Conservation (phyloP, 2,888 invertebrate species). For the Caenorhabditis auriculariae region DNA sequence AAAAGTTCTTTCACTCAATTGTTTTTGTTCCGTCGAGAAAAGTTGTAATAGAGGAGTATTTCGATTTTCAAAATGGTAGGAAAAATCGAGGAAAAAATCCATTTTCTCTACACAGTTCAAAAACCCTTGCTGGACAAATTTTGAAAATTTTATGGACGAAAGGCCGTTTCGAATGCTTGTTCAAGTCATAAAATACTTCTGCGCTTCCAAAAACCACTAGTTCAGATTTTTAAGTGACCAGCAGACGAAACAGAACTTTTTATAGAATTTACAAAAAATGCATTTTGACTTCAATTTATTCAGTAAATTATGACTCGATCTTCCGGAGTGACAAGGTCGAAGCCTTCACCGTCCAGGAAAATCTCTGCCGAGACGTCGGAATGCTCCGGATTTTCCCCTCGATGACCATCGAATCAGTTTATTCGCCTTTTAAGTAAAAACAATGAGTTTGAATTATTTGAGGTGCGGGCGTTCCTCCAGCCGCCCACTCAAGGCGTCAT, state of each 20-base stretch:
- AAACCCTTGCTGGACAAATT: not conserved
- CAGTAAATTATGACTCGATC: conserved; percentile 73
- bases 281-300: conserved; percentile 50
- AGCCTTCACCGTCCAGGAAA: conserved; percentile 71
- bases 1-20: too few species aligned
- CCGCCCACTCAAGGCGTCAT: conserved; percentile 83
- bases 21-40: too few species aligned
- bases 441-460: conserved; percentile 1
- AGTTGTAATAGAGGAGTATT: too few species aligned
- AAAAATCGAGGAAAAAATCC: too few species aligned
- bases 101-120: not conserved
- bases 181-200: not conserved
- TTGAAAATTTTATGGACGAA: not conserved
- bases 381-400: conserved; percentile 86
- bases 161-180: not conserved
- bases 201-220: not conserved
- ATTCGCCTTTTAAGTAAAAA: not conserved
- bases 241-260: too few species aligned
- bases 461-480: conserved; percentile 69
- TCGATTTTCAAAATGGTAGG: too few species aligned
- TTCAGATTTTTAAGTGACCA: too few species aligned
- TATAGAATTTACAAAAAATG: too few species aligned
- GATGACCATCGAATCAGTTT: conserved; percentile 77
- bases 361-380: conserved; percentile 81
- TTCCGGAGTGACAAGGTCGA: conserved; percentile 72